A percentile compares a stretch with the other conserved stretches of the same genome.
Evolutionary conservation across 2,888 invertebrate species (phyloP).

Genomic region (Coelinius sp.): DNA sequence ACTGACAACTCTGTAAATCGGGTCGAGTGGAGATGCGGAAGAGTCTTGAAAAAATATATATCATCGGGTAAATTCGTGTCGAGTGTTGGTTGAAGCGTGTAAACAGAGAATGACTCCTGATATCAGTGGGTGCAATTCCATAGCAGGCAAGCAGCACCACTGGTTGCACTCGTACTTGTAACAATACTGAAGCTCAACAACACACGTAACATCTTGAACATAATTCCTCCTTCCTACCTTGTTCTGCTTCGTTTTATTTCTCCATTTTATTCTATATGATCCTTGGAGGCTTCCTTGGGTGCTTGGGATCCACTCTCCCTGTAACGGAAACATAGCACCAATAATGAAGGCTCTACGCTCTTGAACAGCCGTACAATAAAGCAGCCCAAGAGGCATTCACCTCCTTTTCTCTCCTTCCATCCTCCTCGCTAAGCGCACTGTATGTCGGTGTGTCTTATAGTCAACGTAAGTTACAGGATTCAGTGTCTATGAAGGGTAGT

Average conservation of each 20-base stretch:
- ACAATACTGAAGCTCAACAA: constrained; percentile 9
- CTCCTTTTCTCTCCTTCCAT: constrained; percentile 20
- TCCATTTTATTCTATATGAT: constrained; percentile 3
- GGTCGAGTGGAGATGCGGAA: constrained; percentile 15
- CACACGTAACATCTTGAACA: constrained; percentile 19
- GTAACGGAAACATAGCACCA: constrained; percentile 30
- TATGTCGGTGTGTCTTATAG: constrained; percentile 21
- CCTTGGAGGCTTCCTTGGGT: constrained; percentile 12
- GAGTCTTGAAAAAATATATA: constrained; percentile 2
- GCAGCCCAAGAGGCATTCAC: constrained; percentile 30
- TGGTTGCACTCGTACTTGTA: constrained; percentile 8
- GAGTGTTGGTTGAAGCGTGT: constrained; percentile 8
- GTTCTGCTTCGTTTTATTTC: background rate
- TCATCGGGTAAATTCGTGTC: constrained; percentile 4
- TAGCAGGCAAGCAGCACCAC: background rate
- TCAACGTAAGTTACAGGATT: background rate
- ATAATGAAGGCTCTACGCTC: constrained; percentile 24
- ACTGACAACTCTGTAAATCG: background rate
- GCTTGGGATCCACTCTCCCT: constrained; percentile 12
- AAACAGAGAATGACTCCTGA: constrained; percentile 15
- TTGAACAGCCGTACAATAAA: constrained; percentile 25
- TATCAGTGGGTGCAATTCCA: background rate
- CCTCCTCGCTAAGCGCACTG: background rate
- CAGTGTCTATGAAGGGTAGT: background rate
- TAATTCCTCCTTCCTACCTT: background rate